These are phyloP conservation scores for Stegophylla sp. DNA, from an alignment of 2,888 invertebrate genomes.

Conservation along the genomic window DNA sequence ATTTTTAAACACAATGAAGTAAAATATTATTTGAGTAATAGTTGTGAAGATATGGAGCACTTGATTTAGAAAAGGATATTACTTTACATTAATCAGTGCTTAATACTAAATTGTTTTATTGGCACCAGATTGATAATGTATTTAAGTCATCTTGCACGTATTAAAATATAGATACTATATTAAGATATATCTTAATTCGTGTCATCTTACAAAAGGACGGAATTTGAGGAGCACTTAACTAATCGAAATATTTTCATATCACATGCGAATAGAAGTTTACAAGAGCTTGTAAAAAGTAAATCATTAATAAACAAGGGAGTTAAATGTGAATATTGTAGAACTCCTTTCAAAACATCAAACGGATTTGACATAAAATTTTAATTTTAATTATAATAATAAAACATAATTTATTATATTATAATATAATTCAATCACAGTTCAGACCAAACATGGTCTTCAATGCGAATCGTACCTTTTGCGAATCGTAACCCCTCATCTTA, in stretches of 20 bases:
- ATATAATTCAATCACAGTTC: too few relatives aligned
- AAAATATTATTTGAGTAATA: neutral
- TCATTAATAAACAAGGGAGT: constrained; percentile 8
- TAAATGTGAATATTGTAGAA: neutral
- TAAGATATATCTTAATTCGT: too few relatives aligned
- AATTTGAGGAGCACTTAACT: neutral
- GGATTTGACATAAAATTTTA: constrained; percentile 1
- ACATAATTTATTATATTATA: too few relatives aligned
- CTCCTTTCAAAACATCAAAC: neutral
- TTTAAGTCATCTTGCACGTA: neutral
- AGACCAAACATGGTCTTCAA: too few relatives aligned
- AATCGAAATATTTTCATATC: neutral
- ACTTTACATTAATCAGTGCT: neutral
- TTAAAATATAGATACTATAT: too few relatives aligned
- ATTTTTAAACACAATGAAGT: neutral
- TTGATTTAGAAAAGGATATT: neutral
- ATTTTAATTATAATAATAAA: too few relatives aligned
- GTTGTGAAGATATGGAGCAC: neutral
- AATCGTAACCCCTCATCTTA: too few relatives aligned
- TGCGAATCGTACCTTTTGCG: too few relatives aligned
- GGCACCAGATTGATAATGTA: neutral
- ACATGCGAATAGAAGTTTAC: neutral
- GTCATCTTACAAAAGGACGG: neutral
- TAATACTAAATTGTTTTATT: neutral
- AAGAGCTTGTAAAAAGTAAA: neutral